Percentiles rank a stretch among this genome's conserved stretches.
Conservation (phyloP, 2,797 vertebrate species). For the Pteropus rufus region DNA sequence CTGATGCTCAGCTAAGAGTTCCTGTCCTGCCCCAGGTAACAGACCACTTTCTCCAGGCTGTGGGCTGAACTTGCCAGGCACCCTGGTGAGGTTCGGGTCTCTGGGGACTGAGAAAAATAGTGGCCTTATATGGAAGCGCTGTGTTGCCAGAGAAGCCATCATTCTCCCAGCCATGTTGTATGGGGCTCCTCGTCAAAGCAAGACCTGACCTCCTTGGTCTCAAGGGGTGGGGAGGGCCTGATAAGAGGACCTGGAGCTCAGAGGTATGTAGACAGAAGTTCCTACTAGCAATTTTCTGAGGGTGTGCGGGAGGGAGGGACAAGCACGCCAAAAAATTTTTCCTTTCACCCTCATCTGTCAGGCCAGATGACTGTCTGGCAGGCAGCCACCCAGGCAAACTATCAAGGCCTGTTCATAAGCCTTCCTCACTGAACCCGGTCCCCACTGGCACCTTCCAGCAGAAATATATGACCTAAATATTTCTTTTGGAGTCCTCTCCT, state of each 20-base stretch:
- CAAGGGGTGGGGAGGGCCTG: neutral
- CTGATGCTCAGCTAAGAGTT: neutral
- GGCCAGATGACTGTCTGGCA: neutral
- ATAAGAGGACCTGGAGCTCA: neutral
- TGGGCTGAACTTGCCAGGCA: neutral
- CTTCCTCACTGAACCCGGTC: neutral
- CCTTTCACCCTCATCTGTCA: neutral
- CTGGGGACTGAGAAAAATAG: neutral
- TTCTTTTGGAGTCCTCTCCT: slow-evolving; percentile 43
- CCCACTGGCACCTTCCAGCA: neutral
- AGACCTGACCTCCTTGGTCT: neutral
- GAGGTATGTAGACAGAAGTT: neutral
- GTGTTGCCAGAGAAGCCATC: neutral
- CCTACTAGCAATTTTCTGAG: neutral
- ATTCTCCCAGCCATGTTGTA: neutral
- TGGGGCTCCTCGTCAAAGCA: neutral
- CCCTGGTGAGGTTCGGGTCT: neutral
- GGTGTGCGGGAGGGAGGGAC: neutral
- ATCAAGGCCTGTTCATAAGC: neutral
- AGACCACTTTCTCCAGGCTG: neutral
- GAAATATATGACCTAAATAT: slow-evolving; percentile 54
- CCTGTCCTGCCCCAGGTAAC: neutral
- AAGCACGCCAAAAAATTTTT: neutral
- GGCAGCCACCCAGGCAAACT: neutral
- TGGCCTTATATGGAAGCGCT: neutral